Evolutionary conservation across 1,140 invertebrate genomes (phyloP), one percentile per base, ranked within the genome.

Genomic region (Gonioctena quinquepunctata): DNA sequence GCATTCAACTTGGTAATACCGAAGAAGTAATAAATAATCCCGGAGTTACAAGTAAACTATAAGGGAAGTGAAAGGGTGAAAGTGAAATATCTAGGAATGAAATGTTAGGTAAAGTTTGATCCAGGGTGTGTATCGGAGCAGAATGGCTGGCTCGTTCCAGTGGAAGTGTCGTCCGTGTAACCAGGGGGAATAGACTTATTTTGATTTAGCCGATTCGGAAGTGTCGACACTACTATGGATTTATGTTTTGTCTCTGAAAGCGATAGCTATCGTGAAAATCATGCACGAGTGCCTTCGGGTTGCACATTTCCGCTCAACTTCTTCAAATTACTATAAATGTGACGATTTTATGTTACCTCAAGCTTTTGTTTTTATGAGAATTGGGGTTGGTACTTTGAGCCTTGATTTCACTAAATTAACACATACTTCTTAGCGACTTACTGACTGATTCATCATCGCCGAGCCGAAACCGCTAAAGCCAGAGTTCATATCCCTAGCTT

Each of bases 101-200:
- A 63, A 63, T 42, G 61, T 63, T 63, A 63, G 61, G 61, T 63
- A 63, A 63, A 63, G 61, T 63, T 63, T 49, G 42, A 49, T 28
- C 19, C 61, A 63, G 61, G 61, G 42, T 63, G 61, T 63, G 61
- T 63, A 63, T 49, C 61, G 61, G 23, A 63, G 61, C 61, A 63
- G 61, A 63, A 63, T 63, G 57, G 2, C n/a, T 26, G 6, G n/a
- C 21, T 59, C 25, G 56, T 59, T 59, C 25, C 56, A 59, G 25
- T 22, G 22, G 18, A 63, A 63, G 61, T 63, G 33, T 48, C 61
- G 49, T 25, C 25, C 28, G n/a, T 22, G 19, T 63, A 63, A 33
- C 61, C 19, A 16, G 33, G 27, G 33, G 61, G 61, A 13, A 42
- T 48, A 63, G 16, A 63, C 61, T 63, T 61, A 63, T 63, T 63